Evolutionary conservation across 2,888 invertebrate species (phyloP), one percentile per base, ranked within the genome.

Genomic region (Carterocephalus palaemon): DNA sequence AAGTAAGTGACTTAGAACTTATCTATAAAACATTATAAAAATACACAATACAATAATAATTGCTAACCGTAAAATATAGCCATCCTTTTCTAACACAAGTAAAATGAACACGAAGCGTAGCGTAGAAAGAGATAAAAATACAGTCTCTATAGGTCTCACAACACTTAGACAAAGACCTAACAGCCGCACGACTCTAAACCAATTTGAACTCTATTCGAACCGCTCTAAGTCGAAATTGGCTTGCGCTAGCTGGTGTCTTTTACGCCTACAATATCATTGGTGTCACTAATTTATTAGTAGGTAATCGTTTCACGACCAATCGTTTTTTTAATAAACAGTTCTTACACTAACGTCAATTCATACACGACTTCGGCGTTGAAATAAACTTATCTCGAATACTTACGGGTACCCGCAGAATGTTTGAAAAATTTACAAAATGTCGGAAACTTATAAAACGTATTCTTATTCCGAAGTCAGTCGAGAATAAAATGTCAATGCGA

Each of bases 141-240:
- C 39, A 34, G 39, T 38, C 46, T 49, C 38, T 46, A 38, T 36
- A 36, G 43, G 43, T 43, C 43, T 46, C 49, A 49, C 49, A 49
- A 49, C 49, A 39, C 49, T 49, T 49, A 49, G 42, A 49, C 39
- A 43, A 43, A 36, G 43, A 43, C 42, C 36, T 29, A 28, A 22
- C 36, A 29, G 36, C 43, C 26, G 34, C 42, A 34, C 32, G 20
- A 20, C 22, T 22, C 10, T 16, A 22, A 26, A 42, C 42, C 42
- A 42, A 42, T 28, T 20, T 42, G 20, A 34, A 41, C 41, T 32
- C 6, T 32, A 32, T 24, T 8, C 5, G 9, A 12, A 26, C 15
- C 3, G 8, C 2, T 12, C 22, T 8, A 26, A 26, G 20, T 42
- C 28, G 26, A 34, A 42, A 42, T 28, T 42, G 42, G 42, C 28